These are phyloP conservation scores for Sanderia malayensis DNA, from an alignment of 30 jellyfish, hydroid and myxozoan genomes.

Conservation along the genomic window DNA sequence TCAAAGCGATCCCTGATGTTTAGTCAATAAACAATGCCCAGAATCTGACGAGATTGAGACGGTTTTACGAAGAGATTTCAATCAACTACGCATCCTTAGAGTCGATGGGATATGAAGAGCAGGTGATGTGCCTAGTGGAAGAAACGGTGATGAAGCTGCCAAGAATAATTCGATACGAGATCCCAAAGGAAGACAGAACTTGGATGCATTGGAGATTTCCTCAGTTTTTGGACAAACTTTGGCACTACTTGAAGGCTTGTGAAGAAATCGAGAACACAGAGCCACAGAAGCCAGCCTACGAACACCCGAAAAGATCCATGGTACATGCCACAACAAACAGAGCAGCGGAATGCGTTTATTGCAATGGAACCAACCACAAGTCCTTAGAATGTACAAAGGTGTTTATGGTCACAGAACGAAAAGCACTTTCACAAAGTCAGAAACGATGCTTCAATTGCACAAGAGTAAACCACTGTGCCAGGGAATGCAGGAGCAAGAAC, in stretches of 20 bases:
- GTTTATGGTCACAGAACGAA: constrained; percentile 15
- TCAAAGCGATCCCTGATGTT: constrained; percentile 44
- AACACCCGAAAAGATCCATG: constrained; percentile 10
- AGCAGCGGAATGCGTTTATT: constrained; percentile 20
- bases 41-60: constrained; percentile 30
- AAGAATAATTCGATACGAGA: constrained; percentile 30
- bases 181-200: constrained; percentile 39
- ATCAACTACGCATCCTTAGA: constrained; percentile 39
- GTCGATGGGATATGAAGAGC: constrained; percentile 41
- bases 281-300: neutral
- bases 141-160: constrained; percentile 53
- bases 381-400: constrained; percentile 29
- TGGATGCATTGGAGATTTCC: constrained; percentile 41
- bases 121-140: constrained; percentile 40
- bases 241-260: constrained; percentile 41
- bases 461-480: constrained; percentile 18
- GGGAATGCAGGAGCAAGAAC: neutral
- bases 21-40: constrained; percentile 36
- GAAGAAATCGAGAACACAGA: constrained; percentile 49
- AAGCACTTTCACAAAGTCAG: constrained; percentile 12
- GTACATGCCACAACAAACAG: constrained; percentile 22
- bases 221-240: constrained; percentile 14
- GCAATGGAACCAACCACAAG: constrained; percentile 31
- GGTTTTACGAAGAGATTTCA: constrained; percentile 52
- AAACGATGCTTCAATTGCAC: constrained; percentile 27